phyloP scores from a whole-genome alignment of 53 echinoderm and acorn worm species.

The Apostichopus leukothele region DNA sequence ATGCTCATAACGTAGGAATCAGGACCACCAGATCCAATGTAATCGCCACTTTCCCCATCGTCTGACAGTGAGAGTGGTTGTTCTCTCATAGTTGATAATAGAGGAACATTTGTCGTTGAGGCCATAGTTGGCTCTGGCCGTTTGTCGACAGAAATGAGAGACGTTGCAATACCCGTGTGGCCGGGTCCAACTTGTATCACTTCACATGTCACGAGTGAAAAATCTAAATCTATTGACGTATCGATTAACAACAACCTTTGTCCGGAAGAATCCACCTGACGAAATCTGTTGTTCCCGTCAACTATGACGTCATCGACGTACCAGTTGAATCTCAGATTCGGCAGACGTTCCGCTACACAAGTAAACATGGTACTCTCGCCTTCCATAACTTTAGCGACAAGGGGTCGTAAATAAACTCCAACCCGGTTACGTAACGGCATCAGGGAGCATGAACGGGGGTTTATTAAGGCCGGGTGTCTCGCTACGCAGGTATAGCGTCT shows the following conservation, averaged over 20 bases:
- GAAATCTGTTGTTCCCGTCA: constrained; percentile 47
- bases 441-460: constrained; percentile 71
- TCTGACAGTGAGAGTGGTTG: too few relatives aligned
- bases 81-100: background rate
- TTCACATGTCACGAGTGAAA: constrained; percentile 65
- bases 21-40: background rate
- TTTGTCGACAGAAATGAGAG: constrained; percentile 60
- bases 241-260: constrained; percentile 59
- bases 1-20: background rate
- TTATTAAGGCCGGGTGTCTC: constrained; percentile 63
- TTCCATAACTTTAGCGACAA: constrained; percentile 56
- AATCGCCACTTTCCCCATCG: background rate
- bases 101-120: background rate
- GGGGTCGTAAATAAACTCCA: constrained; percentile 64
- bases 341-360: constrained; percentile 72
- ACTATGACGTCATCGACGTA: constrained; percentile 66
- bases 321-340: constrained; percentile 66
- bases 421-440: constrained; percentile 75
- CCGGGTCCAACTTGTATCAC: constrained; percentile 58
- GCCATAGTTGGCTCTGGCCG: constrained; percentile 34
- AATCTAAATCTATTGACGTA: constrained; percentile 62
- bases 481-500: constrained; percentile 74
- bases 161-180: constrained; percentile 58
- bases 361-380: constrained; percentile 59
- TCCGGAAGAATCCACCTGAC: constrained; percentile 55